Percentiles rank a stretch among this genome's conserved stretches.
These are phyloP conservation scores for Hirtodrosophila confusa DNA, from an alignment of 2,888 invertebrate genomes.

Conservation along the genomic window DNA sequence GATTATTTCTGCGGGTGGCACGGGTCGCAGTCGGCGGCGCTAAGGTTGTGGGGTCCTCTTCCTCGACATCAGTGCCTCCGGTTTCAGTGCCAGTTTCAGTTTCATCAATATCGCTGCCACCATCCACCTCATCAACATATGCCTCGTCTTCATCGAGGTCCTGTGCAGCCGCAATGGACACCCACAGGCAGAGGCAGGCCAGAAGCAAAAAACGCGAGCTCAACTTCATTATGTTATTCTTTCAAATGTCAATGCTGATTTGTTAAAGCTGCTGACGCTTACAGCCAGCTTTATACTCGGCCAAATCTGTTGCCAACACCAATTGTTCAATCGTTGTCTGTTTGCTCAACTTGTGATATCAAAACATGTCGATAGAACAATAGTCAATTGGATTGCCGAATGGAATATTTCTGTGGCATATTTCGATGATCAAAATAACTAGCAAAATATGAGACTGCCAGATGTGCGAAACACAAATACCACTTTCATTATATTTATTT, in stretches of 20 bases:
- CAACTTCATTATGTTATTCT: constrained; percentile 41
- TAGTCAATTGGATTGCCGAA: constrained; percentile 1
- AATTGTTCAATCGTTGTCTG: constrained; percentile 12
- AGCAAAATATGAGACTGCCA: too few species aligned
- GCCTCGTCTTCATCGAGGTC: neutral
- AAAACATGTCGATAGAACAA: constrained; percentile 30
- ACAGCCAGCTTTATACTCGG: constrained; percentile 39
- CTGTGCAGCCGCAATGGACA: constrained; percentile 7
- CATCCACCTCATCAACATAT: too few species aligned
- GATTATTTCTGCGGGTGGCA: neutral
- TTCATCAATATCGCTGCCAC: neutral
- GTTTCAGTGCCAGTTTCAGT: neutral
- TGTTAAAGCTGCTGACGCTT: constrained; percentile 2
- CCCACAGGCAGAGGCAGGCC: constrained; percentile 39
- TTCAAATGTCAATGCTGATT: constrained; percentile 23
- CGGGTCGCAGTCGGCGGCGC: neutral
- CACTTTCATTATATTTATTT: too few species aligned
- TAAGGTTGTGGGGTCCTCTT: neutral
- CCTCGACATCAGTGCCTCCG: neutral
- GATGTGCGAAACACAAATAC: too few species aligned
- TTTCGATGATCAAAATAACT: constrained; percentile 3
- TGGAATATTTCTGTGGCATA: constrained; percentile 1
- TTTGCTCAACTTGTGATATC: constrained; percentile 48
- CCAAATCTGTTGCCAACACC: neutral
- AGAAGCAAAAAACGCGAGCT: constrained; percentile 32